A percentile compares a stretch with the other conserved stretches of the same genome.
These are phyloP conservation scores for Pseudanteris insignis DNA, from an alignment of 2,888 invertebrate genomes.

Conservation along the genomic window DNA sequence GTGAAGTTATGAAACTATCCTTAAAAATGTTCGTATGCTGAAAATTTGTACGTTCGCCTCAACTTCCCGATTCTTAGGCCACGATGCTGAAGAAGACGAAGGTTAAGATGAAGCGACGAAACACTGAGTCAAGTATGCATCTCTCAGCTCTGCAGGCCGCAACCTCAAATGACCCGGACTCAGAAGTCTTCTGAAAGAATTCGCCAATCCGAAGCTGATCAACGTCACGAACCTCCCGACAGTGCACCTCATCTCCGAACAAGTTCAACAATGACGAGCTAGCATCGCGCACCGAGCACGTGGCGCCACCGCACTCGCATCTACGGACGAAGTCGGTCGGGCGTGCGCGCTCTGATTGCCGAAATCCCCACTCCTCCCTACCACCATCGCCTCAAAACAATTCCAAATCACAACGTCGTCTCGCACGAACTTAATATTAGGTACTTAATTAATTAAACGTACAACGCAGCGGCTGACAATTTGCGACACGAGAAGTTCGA, in stretches of 20 bases:
- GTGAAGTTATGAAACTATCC: no score
- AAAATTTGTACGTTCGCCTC: constrained; percentile 47
- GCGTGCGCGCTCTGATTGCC: constrained; percentile 10
- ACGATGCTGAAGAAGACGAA: constrained; percentile 99
- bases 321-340: constrained; percentile 4
- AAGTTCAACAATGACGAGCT: no score
- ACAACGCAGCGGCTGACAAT: constrained; percentile 37
- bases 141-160: constrained; percentile 69
- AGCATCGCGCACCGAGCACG: no score
- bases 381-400: no score
- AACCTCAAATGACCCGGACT: constrained; percentile 61
- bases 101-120: constrained; percentile 95
- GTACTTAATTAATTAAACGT: constrained; percentile 35
- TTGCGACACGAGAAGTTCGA: constrained; percentile 25
- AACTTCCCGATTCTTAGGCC: constrained; percentile 79
- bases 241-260: constrained; percentile 1
- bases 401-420: constrained; percentile 14
- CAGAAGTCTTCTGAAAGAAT: constrained; percentile 44
- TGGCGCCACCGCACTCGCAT: constrained; percentile 8
- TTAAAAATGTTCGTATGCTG: background rate
- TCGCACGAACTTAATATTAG: constrained; percentile 39
- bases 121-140: constrained; percentile 86
- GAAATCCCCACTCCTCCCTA: background rate
- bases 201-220: constrained; percentile 15
- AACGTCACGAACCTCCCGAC: constrained; percentile 11